phyloP scores from a whole-genome alignment of 2,113 vertebrate species.

The Triplophysa siluroides region DNA sequence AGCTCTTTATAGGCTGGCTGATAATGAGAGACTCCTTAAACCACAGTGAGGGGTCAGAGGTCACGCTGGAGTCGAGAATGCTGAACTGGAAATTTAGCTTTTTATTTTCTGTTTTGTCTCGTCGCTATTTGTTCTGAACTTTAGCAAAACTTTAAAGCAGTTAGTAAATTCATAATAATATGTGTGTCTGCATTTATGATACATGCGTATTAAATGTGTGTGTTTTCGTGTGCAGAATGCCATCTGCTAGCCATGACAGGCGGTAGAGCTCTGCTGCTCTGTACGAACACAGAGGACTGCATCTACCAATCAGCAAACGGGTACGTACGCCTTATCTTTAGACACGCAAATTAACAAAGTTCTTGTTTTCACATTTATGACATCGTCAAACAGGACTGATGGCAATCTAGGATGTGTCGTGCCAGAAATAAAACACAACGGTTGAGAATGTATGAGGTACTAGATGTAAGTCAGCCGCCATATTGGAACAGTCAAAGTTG shows the following conservation, averaged over 20 bases:
- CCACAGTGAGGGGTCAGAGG: constrained; percentile 20
- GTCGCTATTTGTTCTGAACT: neutral
- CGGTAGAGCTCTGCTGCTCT: constrained; percentile 78
- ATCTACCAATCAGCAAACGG: constrained; percentile 78
- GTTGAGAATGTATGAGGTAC: too few species aligned
- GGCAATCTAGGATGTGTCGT: too few species aligned
- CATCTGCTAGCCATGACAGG: constrained; percentile 89
- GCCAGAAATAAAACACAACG: too few species aligned
- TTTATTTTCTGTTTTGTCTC: neutral
- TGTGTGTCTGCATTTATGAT: neutral
- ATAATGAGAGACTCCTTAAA: constrained; percentile 32
- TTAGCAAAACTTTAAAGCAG: too few species aligned
- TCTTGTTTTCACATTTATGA: neutral
- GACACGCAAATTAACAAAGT: too few species aligned
- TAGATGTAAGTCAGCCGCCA: too few species aligned
- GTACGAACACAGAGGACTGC: constrained; percentile 79
- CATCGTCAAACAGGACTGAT: too few species aligned
- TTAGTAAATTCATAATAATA: neutral
- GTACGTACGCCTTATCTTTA: constrained; percentile 65
- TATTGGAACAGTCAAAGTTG: too few species aligned
- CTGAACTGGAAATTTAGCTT: neutral
- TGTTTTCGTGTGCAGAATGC: constrained; percentile 73
- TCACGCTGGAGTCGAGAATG: neutral
- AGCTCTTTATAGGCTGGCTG: constrained; percentile 19
- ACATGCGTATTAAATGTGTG: constrained; percentile 5